These are phyloP conservation scores for Chironomus tentans DNA, from an alignment of 2,888 invertebrate species.

Conservation along the genomic window DNA sequence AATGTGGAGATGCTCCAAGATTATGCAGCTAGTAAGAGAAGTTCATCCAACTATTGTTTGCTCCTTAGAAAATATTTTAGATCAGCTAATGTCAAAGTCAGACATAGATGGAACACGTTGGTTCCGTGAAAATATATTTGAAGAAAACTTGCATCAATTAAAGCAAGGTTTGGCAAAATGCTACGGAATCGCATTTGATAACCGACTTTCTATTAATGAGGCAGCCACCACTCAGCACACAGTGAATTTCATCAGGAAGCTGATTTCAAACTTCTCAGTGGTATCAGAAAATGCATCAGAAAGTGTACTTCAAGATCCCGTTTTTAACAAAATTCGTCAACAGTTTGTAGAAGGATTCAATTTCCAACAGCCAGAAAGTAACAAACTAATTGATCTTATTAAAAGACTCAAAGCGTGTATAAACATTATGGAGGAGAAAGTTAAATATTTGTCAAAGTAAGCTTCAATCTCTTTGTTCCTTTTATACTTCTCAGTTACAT, in stretches of 20 bases:
- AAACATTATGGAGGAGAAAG: conserved; percentile 87
- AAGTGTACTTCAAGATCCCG: conserved; percentile 88
- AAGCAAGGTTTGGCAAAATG: conserved; percentile 90
- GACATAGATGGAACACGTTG: conserved; percentile 48
- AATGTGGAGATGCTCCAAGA: conserved; percentile 93
- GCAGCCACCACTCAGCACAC: conserved; percentile 92
- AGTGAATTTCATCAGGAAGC: conserved; percentile 87
- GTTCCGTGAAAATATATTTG: conserved; percentile 96
- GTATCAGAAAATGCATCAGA: conserved; percentile 83
- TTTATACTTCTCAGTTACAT: too few species aligned
- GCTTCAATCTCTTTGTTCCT: conserved; percentile 34
- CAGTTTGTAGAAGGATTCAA: conserved; percentile 95
- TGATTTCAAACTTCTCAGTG: conserved; percentile 90
- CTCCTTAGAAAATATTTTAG: conserved; percentile 88
- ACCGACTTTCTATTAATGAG: conserved; percentile 77
- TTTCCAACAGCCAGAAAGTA: conserved; percentile 81
- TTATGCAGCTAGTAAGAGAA: conserved; percentile 93
- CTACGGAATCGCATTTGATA: conserved; percentile 92
- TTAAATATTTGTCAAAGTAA: conserved; percentile 84
- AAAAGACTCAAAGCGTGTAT: conserved; percentile 95
- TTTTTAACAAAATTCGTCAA: conserved; percentile 92
- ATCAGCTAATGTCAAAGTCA: conserved; percentile 84
- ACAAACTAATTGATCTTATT: conserved; percentile 87
- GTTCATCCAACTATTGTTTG: conserved; percentile 93
- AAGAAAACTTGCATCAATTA: conserved; percentile 87